Percentiles rank a stretch among this genome's conserved stretches.
These are phyloP conservation scores for Poicephalus meyeri DNA, from an alignment of 2,113 vertebrate species.

Conservation along the genomic window DNA sequence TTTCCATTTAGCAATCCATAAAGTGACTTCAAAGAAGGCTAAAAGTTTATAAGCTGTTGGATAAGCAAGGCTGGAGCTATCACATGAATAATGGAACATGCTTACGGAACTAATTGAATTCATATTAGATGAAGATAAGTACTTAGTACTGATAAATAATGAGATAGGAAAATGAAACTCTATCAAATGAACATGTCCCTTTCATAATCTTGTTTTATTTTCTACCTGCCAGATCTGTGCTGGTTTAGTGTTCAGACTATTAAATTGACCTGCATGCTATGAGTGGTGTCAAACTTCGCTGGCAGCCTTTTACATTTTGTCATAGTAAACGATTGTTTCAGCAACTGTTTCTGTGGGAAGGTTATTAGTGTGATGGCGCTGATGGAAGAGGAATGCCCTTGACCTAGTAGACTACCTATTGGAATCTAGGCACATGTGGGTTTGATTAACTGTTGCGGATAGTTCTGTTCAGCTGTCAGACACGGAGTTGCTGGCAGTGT, in stretches of 20 bases:
- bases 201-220: not conserved
- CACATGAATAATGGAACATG: constrained; percentile 71
- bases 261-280: not conserved
- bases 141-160: constrained; percentile 42
- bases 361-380: constrained; percentile 30
- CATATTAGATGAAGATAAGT: constrained; percentile 62
- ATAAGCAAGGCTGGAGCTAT: constrained; percentile 49
- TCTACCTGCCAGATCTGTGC: not conserved
- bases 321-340: constrained; percentile 18
- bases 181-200: not conserved
- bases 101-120: constrained; percentile 74
- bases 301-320: constrained; percentile 40
- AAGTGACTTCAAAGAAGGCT: constrained; percentile 80
- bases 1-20: constrained; percentile 73
- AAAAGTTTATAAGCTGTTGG: constrained; percentile 67
- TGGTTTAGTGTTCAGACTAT: not conserved
- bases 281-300: not conserved
- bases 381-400: constrained; percentile 70
- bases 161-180: constrained; percentile 15
- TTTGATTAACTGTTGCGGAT: constrained; percentile 27
- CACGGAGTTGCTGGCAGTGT: constrained; percentile 10
- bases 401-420: constrained; percentile 50
- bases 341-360: not conserved
- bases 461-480: constrained; percentile 33
- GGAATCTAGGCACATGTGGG: constrained; percentile 60